Base-by-base conservation (phyloP, 2,888 invertebrate genomes). In the Sminthurides aquaticus region DNA sequence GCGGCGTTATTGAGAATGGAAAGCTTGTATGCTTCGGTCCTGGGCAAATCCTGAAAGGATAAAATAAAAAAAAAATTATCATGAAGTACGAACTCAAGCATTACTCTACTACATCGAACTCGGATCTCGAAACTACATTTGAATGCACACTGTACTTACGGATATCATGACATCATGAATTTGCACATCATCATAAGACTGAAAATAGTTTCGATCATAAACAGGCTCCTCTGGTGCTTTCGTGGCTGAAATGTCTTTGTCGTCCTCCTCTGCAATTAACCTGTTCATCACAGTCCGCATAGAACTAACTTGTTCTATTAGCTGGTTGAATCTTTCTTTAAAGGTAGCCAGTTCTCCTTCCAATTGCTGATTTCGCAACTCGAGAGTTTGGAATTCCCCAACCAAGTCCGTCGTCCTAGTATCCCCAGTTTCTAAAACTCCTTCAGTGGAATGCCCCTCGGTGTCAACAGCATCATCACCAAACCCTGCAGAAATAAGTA, bases 101-200 rank as follows among this genome's bases (percentile, higher is more conserved):
- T 2, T 29, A 15, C 26, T 48, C 15, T 34, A 15, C 43, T 34
- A 34, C 43, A 34, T 34, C n/a, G n/a, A n/a, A n/a, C n/a, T n/a
- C n/a, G n/a, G n/a, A n/a, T n/a, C n/a, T n/a, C n/a, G n/a, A n/a
- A n/a, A n/a, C n/a, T n/a, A n/a, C n/a, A n/a, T n/a, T n/a, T n/a
- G n/a, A 15, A 11, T 20, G 15, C 15, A 54, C 20, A 54, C 20
- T 11, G 11, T n/a, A n/a, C 78, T 78, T 80, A 88, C 88, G 76
- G 88, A 88, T 48, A 97, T 82, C 97, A 97, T 97, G 76, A 93
- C 92, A 77, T 91, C 87, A 79, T 97, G 97, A 76, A 95, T 95
- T 25, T 88, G 87, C 79, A 90, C 92, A 80, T 94, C 93, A 60
- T 91, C 87, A 76, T 95, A 95, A 1, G 90, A 88, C 76, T 83